phyloP scores from a whole-genome alignment of 2,888 invertebrate genomes.

The Antheraea assamensis region DNA sequence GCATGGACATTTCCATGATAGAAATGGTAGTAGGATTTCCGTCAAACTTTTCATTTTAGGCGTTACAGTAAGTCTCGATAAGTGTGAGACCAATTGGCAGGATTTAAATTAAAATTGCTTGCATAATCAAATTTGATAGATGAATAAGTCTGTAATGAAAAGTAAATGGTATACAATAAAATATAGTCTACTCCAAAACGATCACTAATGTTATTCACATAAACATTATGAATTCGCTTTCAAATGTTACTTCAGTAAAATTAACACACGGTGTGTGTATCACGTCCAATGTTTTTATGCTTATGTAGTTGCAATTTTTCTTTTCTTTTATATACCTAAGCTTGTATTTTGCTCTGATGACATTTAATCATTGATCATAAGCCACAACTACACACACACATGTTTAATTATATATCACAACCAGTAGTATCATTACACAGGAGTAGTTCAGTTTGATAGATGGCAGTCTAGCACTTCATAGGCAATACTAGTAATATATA shows the following conservation, averaged over 20 bases:
- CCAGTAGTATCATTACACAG: background rate
- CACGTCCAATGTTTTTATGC: slow-evolving; percentile 46
- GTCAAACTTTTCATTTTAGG: slow-evolving; percentile 70
- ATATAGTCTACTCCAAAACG: slow-evolving; percentile 56
- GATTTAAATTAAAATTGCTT: slow-evolving; percentile 34
- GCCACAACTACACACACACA: background rate
- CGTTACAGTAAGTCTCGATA: slow-evolving; percentile 45
- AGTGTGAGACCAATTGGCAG: slow-evolving; percentile 54
- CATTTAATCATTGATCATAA: background rate
- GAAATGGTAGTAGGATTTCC: slow-evolving; percentile 32
- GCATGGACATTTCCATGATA: slow-evolving; percentile 53
- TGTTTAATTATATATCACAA: background rate
- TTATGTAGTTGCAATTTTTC: slow-evolving; percentile 51
- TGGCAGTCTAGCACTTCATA: slow-evolving; percentile 2
- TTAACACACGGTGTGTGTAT: slow-evolving; percentile 53
- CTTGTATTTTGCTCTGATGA: slow-evolving; percentile 22
- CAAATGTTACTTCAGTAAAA: slow-evolving; percentile 44
- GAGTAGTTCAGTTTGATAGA: background rate
- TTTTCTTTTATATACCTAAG: slow-evolving; percentile 31
- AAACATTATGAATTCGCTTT: slow-evolving; percentile 38
- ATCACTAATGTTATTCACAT: slow-evolving; percentile 34
- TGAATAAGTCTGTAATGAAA: slow-evolving; percentile 67
- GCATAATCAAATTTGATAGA: slow-evolving; percentile 14
- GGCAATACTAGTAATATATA: background rate
- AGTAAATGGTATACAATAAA: slow-evolving; percentile 46